A percentile compares a stretch with the other conserved stretches of the same genome.
Conservation (phyloP, 2,113 vertebrate species). For the Octodon degus region DNA sequence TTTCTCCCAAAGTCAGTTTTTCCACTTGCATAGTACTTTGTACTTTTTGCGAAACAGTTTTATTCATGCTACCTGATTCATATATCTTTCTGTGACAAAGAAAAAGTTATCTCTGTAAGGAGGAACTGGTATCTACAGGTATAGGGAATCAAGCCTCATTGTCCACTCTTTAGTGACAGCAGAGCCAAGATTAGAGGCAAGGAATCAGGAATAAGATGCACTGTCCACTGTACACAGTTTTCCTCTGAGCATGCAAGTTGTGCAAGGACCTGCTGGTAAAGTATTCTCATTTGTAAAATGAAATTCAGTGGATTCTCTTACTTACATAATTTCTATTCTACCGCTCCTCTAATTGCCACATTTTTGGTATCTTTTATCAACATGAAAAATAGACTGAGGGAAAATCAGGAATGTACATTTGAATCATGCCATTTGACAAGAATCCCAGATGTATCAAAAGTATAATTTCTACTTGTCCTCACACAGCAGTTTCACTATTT, state of each 20-base stretch:
- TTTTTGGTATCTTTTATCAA: background rate
- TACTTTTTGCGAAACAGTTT: too few relatives aligned
- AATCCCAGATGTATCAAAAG: slow-evolving; percentile 8
- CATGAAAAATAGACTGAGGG: background rate
- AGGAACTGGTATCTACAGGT: too few relatives aligned
- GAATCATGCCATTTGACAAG: background rate
- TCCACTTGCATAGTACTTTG: too few relatives aligned
- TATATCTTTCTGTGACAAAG: too few relatives aligned
- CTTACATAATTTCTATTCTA: background rate
- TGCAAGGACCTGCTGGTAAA: background rate
- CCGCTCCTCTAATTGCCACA: background rate
- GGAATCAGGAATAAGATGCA: background rate
- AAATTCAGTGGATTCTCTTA: slow-evolving; percentile 20
- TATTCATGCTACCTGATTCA: too few relatives aligned
- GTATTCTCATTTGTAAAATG: slow-evolving; percentile 49
- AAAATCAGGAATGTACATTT: background rate
- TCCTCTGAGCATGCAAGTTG: background rate
- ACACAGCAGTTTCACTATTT: background rate
- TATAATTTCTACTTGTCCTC: background rate
- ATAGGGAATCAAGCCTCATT: too few relatives aligned
- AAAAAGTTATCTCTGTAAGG: too few relatives aligned
- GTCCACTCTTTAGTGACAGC: background rate
- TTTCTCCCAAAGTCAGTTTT: too few relatives aligned
- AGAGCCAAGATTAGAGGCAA: background rate
- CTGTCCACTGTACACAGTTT: background rate